These are phyloP conservation scores for Rhizomys pruinosus DNA, from an alignment of 2,113 vertebrate species.

Conservation along the genomic window DNA sequence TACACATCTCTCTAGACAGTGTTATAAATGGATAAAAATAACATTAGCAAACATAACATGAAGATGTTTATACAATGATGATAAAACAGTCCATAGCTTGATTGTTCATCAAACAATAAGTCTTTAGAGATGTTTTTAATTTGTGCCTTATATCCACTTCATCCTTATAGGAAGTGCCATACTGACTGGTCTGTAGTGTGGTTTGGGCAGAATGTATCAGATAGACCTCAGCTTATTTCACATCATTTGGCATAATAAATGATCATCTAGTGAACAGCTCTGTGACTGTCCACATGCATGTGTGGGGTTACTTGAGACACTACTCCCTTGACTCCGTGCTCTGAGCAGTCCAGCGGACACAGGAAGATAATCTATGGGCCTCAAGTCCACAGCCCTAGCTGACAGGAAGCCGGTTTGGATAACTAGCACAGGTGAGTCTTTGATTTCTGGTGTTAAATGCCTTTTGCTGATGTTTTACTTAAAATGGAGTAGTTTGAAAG, in stretches of 20 bases:
- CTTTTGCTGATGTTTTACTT: conserved; percentile 32
- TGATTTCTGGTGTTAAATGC: neutral
- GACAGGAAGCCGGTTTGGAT: neutral
- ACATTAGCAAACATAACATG: neutral
- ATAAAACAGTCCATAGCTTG: neutral
- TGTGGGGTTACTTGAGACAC: neutral
- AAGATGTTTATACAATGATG: conserved; percentile 1
- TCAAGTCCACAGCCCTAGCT: neutral
- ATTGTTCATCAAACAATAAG: neutral
- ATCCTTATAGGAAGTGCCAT: neutral
- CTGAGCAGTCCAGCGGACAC: neutral
- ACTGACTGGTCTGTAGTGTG: neutral
- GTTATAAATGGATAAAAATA: neutral
- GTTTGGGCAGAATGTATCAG: conserved; percentile 3
- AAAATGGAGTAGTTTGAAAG: neutral
- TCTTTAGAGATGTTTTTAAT: neutral
- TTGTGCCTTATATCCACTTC: neutral
- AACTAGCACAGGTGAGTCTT: neutral
- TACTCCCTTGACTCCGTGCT: neutral
- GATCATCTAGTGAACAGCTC: neutral
- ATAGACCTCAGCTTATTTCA: neutral
- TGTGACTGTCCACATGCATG: neutral
- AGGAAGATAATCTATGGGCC: neutral
- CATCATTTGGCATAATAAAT: neutral
- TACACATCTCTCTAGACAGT: neutral